Evolutionary conservation across 2,797 vertebrate species (phyloP).

Genomic region (Falco concolor): DNA sequence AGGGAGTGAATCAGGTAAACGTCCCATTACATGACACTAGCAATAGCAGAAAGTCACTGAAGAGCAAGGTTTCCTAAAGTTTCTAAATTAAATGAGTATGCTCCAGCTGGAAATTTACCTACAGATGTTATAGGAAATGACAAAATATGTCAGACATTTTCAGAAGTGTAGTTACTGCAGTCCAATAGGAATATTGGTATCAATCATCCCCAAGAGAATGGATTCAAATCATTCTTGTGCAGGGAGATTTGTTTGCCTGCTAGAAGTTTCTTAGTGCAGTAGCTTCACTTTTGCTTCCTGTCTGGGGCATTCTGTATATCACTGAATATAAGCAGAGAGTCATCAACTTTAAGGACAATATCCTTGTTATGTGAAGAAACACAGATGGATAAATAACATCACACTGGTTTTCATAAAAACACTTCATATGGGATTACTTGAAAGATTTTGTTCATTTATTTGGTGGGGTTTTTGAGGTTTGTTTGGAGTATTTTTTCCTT

Average conservation of each 20-base stretch:
- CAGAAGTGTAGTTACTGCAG: background rate
- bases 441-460: background rate
- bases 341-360: background rate
- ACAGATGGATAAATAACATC: background rate
- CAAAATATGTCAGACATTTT: background rate
- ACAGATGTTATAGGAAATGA: background rate
- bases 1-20: background rate
- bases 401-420: background rate
- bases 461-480: rapidly evolving
- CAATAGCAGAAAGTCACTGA: background rate
- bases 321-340: background rate
- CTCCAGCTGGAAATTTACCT: background rate
- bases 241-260: background rate
- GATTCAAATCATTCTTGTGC: background rate
- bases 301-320: background rate
- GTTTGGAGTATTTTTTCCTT: background rate
- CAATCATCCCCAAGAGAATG: background rate
- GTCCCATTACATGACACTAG: background rate
- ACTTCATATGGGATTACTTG: background rate
- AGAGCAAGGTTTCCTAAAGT: background rate
- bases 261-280: background rate
- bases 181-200: background rate
- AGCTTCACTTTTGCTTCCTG: background rate
- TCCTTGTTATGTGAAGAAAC: background rate
- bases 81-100: background rate